Base-by-base conservation (phyloP, 2,113 vertebrate genomes). In the Podiceps cristatus region DNA sequence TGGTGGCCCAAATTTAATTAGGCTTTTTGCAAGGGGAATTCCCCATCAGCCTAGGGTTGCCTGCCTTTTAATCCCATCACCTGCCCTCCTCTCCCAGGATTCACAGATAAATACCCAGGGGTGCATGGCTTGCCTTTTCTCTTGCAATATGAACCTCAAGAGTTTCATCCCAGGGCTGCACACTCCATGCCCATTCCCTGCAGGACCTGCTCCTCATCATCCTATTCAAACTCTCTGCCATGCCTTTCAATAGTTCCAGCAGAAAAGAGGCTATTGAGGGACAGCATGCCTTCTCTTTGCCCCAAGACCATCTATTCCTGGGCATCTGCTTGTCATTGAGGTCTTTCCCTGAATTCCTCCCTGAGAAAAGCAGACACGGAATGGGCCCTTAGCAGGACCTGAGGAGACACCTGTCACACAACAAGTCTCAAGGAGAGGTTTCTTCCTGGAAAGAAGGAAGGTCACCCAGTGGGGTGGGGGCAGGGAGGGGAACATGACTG, bases 1-100 rank as follows among this genome's bases (percentile, higher is more conserved):
- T 88, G 75, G 82, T 82, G 92, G 72, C 49, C 35, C 78, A 83
- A 86, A 93, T 83, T 88, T 92, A 92, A 97, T 90, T 88, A 96
- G 59, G 12, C n/a, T 72, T 75, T 59, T 23, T 88, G 72, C 35
- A 76, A 74, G 14, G 18, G 42, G 59, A 88, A 67, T 86, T 90
- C 49, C 25, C 47, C 18, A 29, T 64, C 58, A 90, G 40, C 33
- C 44, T 58, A 10, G 56, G 19, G 11, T 27, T 92, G 52, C 35
- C 20, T 85, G 33, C 25, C 49, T 94, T 89, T 81, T 78, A 85
- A 73, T 81, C 88, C 31, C 28, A 29, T 62, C 92, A 86, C 52
- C 58, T n/a, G 28, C 42, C 31, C 25, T 88, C 17, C 29, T 75
- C 69, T 79, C 53, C 47, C 55, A 45, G 13, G 12, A 6, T 47